A percentile compares a stretch with the other conserved stretches of the same genome.
phyloP scores from a whole-genome alignment of 2,797 vertebrate genomes.

The Gallinago solitaria region DNA sequence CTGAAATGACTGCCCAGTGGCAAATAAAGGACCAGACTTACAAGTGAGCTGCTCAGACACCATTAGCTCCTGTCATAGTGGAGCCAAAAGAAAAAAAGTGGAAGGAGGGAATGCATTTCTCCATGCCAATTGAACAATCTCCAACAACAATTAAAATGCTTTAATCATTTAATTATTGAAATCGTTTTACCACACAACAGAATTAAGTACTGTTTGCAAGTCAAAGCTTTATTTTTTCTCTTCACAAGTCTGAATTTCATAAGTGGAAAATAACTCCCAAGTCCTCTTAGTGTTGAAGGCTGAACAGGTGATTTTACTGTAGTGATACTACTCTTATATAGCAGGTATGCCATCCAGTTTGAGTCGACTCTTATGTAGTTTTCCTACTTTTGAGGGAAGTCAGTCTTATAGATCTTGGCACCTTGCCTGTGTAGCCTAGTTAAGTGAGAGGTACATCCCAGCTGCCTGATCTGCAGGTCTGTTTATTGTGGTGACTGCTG shows the following conservation, averaged over 20 bases:
- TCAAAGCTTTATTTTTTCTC: neutral
- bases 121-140: neutral
- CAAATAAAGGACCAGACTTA: neutral
- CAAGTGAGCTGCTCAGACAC: neutral
- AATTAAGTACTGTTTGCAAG: neutral
- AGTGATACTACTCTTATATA: neutral
- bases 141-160: constrained; percentile 1
- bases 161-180: constrained; percentile 19
- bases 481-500: neutral
- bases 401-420: neutral
- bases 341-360: neutral
- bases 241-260: neutral
- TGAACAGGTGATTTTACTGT: neutral
- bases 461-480: neutral
- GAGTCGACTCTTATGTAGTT: neutral
- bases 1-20: neutral
- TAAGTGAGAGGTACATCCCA: neutral
- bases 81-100: neutral
- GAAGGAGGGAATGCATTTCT: neutral
- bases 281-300: neutral
- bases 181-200: neutral
- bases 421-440: neutral
- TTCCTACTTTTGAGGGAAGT: neutral
- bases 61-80: neutral
- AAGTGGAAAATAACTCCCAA: neutral